Evolutionary conservation across 1,140 invertebrate species (phyloP).

Genomic region (Portunus trituberculatus): DNA sequence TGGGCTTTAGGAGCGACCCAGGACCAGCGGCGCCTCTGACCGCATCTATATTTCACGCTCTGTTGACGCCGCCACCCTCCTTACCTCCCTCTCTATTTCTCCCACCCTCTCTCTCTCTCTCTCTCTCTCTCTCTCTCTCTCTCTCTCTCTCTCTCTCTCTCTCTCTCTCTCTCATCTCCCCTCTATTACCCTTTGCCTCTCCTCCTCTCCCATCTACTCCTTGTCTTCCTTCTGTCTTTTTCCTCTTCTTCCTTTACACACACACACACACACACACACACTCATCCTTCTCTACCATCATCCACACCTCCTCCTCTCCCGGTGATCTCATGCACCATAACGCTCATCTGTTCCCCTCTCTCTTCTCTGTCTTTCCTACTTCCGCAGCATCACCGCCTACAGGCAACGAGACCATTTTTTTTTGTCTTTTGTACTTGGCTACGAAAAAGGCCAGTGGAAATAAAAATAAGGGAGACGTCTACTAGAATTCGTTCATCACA

Average conservation of each 20-base stretch:
- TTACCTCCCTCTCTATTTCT: not conserved
- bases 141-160: not conserved
- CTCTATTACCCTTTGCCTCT: not conserved
- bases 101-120: not conserved
- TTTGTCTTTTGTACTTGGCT: too few species aligned
- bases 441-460: too few species aligned
- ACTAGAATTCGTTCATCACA: too few species aligned
- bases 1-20: not conserved
- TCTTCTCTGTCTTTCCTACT: too few species aligned
- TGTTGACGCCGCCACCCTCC: not conserved
- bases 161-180: not conserved
- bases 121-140: not conserved
- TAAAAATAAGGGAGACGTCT: too few species aligned
- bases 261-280: not conserved
- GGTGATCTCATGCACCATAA: too few species aligned
- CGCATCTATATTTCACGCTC: conserved; percentile 3
- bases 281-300: not conserved
- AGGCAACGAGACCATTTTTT: too few species aligned
- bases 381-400: too few species aligned
- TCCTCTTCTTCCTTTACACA: too few species aligned
- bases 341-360: too few species aligned
- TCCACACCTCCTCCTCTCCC: not conserved
- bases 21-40: conserved; percentile 5
- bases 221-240: too few species aligned
- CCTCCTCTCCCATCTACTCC: not conserved